phyloP scores from a whole-genome alignment of 2,888 invertebrate species.

The Branchellion lobata region DNA sequence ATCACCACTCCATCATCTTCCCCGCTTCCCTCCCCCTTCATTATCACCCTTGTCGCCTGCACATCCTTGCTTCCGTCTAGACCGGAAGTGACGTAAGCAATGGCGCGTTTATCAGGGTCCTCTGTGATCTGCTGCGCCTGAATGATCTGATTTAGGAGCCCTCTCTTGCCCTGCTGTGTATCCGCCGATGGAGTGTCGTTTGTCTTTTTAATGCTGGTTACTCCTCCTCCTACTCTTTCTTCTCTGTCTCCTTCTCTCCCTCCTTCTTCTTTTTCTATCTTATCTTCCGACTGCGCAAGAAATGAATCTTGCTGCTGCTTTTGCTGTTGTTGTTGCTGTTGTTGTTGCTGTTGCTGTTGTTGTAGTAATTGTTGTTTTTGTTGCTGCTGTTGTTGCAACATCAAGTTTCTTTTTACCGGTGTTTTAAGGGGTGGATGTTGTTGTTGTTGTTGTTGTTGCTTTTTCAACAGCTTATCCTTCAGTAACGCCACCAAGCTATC shows the following conservation, averaged over 20 bases:
- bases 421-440: too few species aligned
- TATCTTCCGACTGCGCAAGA: neutral
- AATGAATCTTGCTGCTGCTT: neutral
- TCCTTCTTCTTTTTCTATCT: neutral
- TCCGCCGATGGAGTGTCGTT: neutral
- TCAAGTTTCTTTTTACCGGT: neutral
- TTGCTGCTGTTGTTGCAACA: neutral
- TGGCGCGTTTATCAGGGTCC: too few species aligned
- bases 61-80: neutral
- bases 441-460: neutral
- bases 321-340: slow-evolving; percentile 5
- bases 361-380: neutral
- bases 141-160: neutral
- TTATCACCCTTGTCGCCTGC: slow-evolving; percentile 1
- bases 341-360: slow-evolving; percentile 21
- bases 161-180: neutral
- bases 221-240: neutral
- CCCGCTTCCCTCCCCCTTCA: neutral
- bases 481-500: slow-evolving; percentile 10
- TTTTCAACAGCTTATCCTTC: slow-evolving; percentile 15
- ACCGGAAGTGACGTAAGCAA: neutral
- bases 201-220: neutral
- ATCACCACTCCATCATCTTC: neutral
- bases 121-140: too few species aligned
- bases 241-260: neutral